Evolutionary conservation across 1,140 invertebrate species (phyloP), one percentile per base, ranked within the genome.

Genomic region (Trachymyrmex cornetzi): DNA sequence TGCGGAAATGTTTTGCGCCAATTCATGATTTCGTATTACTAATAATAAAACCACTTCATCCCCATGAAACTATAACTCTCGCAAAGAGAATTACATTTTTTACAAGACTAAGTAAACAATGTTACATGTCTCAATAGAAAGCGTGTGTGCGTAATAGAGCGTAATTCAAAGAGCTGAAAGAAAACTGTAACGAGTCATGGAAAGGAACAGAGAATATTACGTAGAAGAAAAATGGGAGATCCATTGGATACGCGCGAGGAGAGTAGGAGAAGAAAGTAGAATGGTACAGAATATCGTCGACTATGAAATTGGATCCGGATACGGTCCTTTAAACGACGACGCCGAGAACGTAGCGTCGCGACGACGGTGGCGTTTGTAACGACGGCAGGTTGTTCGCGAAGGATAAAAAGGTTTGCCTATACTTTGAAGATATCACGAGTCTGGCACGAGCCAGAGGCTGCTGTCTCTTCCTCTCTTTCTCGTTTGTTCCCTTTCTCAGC

Each of bases 361-460:
- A 57, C 59, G 77, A 87, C 77, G 88, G 63, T 38, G 38, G 50
- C 38, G 77, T 71, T 61, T 72, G 85, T 90, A 79, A 90, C 38
- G 30, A 64, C 79, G 87, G 79, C 81, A 89, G 88, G 86, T 88
- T 90, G 74, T 57, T 38, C 69, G 74, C 87, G 72, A 77, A 69
- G 89, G 84, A 91, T 92, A 91, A 91, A 69, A 92, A 92, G 91
- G 72, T 87, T 89, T 64, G 89, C 64, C 86, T 79, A 91, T 90
- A 93, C 92, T 93, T 93, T 93, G 91, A 93, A 94, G 93, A 94
- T 94, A 94, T 94, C 93, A 94, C 63, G 93, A 90, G 84, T 61
- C 89, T 89, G 87, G 89, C 89, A 92, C 89, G 91, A 92, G 86
- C 72, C 80, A 61, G 14, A 24, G 16, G 24, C 72, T 64, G 64